Base-by-base conservation (phyloP, 2,797 vertebrate species). In the Antennarius maculatus region DNA sequence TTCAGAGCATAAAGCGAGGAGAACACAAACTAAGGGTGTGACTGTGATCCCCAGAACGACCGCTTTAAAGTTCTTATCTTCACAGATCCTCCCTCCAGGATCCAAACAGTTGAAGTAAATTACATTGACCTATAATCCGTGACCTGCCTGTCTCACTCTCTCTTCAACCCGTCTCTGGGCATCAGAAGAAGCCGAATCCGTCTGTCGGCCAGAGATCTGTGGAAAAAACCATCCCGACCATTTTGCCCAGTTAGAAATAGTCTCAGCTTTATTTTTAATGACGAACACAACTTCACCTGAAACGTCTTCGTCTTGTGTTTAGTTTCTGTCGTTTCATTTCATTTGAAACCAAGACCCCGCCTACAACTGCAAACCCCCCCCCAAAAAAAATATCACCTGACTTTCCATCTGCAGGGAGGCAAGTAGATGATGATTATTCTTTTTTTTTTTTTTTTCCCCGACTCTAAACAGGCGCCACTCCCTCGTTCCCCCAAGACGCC, bases 71-170 rank as follows among this genome's bases (percentile, higher is more conserved):
- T 52, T 65, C 46, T 61, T 51, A 47, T 57, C 53, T 62, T 29
- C 29, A 23, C 42, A 66, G 71, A 27, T 10, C 69, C 27, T 52
- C 57, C 54, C 65, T 39, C n/a, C 31, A 73, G 73, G 41, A 51
- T 59, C n/a, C 31, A 43, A 58, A 50, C 60, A 60, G 42, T 57
- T 17, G 23, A 67, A 59, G 76, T 61, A 86, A 86, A 76, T 80
- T 62, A 58, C 60, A 66, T 11, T 71, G 76, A 75, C 77, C 63
- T 5, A 1, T 54, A 37, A 76, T 80, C 41, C 56, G 68, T 61
- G 46, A 81, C 69, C 66, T 58, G 55, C 18, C 53, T 53, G 4
- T 64, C 74, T 54, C 45, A 16, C 18, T 49, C 31, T 37, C 39
- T 54, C 41, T 28, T 39, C 45, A 15, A 3, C 60, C 46, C 12